These are phyloP conservation scores for Brachionus asplanchnoidis DNA, from an alignment of 1,140 invertebrate genomes.

Conservation along the genomic window DNA sequence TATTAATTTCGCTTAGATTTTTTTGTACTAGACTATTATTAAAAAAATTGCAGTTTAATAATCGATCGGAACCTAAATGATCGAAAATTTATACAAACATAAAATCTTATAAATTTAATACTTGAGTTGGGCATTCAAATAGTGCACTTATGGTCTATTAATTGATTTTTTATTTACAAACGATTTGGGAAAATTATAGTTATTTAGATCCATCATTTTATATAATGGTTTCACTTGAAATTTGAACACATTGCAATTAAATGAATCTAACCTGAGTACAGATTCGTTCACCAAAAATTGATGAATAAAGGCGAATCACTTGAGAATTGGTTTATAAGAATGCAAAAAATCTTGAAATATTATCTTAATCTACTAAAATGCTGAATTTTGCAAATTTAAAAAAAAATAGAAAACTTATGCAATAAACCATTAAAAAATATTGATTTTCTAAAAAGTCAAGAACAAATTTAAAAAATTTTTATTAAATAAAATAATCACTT, in stretches of 20 bases:
- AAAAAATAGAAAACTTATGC: background rate
- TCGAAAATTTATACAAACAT: background rate
- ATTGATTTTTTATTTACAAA: conserved; percentile 6
- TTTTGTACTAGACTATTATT: background rate
- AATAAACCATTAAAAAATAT: background rate
- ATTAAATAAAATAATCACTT: background rate
- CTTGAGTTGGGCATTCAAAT: background rate
- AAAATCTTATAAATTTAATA: conserved; percentile 1
- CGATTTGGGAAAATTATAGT: background rate
- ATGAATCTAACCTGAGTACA: background rate
- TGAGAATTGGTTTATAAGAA: background rate
- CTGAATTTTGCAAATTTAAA: background rate
- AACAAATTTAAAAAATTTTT: background rate
- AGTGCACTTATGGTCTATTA: background rate
- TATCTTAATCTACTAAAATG: background rate
- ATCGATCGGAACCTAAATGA: background rate
- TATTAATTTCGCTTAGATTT: background rate
- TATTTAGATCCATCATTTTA: background rate
- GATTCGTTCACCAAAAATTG: background rate
- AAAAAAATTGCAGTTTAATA: background rate
- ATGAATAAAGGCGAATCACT: background rate
- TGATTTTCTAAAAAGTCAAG: background rate
- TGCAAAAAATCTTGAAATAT: background rate
- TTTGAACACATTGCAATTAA: background rate
- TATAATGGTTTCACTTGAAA: background rate